Base-by-base conservation (phyloP, 2,113 vertebrate genomes). In the Morone chrysops region DNA sequence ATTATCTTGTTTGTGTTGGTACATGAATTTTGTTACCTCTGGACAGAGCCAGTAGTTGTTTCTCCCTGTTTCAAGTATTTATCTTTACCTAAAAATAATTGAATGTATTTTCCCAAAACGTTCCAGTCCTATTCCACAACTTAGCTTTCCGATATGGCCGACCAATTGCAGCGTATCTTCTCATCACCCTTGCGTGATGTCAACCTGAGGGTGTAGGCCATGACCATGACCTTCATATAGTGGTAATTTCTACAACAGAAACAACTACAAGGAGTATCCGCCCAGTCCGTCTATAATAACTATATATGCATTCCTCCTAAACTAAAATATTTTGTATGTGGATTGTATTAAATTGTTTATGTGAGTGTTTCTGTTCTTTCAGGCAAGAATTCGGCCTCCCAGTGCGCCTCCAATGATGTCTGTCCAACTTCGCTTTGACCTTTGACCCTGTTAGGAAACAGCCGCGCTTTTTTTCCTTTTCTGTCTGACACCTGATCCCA, bases 381-480 rank as follows among this genome's bases (percentile, higher is more conserved):
- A 4, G 38, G 10, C 50, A 56, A 31, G 0, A 66, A 12, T 22
- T 17, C 43, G 18, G 20, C 13, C 3, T 61, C 5, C 3, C 10
- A 1, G 20, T 48, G 31, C 5, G 10, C 22, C 60, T 76, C 4
- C 6, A 10, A 0, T 11, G 51, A 38, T 70, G 43, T 80, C 81
- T 61, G 48, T 75, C 36, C n/a, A 5, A 31, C 41, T n/a, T 4
- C 1, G 13, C 41, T 38, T 54, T 81, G 81, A 84, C 85, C 80
- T 78, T 22, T 78, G 70, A 80, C 82, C 74, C 60, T 36, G 16
- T 80, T 41, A 67, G 75, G 80, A 89, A 85, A 67, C 31, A 40
- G 6, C 31, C 4, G 0, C 8, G 6, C 36, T 6, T 60, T 68
- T 45, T 84, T 14, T 12, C n/a, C 22, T 43, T 36, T 50, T 47